Evolutionary conservation across 1,140 invertebrate species (phyloP), one percentile per base, ranked within the genome.

Genomic region (Hypsibius dujardini): DNA sequence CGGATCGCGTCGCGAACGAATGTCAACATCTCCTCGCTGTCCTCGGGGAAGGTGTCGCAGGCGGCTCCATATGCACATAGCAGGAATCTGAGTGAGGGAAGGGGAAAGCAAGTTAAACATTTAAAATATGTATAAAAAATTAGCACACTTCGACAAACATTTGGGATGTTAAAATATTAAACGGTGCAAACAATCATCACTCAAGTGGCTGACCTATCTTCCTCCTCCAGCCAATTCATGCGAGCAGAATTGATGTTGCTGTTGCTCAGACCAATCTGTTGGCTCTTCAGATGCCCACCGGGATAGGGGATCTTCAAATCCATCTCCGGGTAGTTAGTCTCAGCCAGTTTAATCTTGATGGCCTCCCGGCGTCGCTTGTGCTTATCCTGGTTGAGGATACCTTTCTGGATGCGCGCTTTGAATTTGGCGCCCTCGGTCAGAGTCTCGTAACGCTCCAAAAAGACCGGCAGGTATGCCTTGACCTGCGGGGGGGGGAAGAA

Each of bases 1-100:
- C 93, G 84, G 45, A 98, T 91, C 2, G 90, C 87, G 0, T 93
- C 89, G 40, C 94, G 80, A 2, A 98, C 81, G 79, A 98, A 94
- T 80, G 98, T 95, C 77, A 98, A 98, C 0, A 98, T 95, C 79
- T 97, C 98, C 80, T 99, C 96, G 76, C 95, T 92, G 77, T 99
- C 95, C 76, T 98, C 62, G 3, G 3, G 12, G 42, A 15, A 67
- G 12, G 3, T 42, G 12, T 67, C 42, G 62, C 62, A 67, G 7
- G 62, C 62, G 7, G 12, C 42, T 42, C 12, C 62, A 42, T 67
- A 67, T 7, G 42, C 42, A 42, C 62, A 67, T 7, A 67, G 62
- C 12, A 67, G 3, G 45, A 15, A 42, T 45, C 62, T 98, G 1
- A 95, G 95, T 2, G 99, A 82, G 78, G 97, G 96, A 77, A 98